Percentiles rank a stretch among this genome's conserved stretches.
These are phyloP conservation scores for Microcebus lehilahytsara DNA, from an alignment of 2,113 vertebrate genomes.

Conservation along the genomic window DNA sequence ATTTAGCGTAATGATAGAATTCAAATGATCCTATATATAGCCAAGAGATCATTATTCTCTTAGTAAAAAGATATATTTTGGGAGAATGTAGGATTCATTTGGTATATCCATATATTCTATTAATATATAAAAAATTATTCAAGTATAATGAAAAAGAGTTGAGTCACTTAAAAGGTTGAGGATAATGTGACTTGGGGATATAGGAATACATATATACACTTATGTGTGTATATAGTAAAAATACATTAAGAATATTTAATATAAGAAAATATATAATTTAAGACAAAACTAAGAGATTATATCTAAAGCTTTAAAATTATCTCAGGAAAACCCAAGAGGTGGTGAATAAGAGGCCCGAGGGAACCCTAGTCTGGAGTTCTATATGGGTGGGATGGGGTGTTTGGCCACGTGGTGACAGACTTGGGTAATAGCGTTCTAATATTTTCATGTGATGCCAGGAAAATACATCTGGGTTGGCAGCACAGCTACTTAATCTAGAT, in stretches of 20 bases:
- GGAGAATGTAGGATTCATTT: not conserved
- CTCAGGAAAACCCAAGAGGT: not conserved
- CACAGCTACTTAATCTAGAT: not conserved
- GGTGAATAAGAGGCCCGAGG: too few species aligned
- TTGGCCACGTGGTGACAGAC: not conserved
- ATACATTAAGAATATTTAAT: not conserved
- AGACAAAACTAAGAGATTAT: not conserved
- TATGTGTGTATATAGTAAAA: not conserved
- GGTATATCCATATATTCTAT: not conserved
- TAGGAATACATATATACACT: too few species aligned
- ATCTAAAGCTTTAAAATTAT: not conserved
- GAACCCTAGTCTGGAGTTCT: not conserved
- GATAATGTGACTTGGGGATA: not conserved
- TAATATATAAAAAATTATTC: not conserved
- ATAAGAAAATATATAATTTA: not conserved
- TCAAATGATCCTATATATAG: not conserved
- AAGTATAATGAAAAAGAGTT: not conserved
- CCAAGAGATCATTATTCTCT: not conserved
- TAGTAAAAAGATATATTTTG: not conserved
- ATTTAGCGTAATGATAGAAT: not conserved
- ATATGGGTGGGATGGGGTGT: not conserved
- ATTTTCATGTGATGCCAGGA: not conserved
- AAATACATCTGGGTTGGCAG: not conserved
- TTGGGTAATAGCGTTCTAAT: not conserved
- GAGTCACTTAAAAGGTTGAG: not conserved